Conservation (phyloP, 2,113 vertebrate species). For the Gobio gobio region DNA sequence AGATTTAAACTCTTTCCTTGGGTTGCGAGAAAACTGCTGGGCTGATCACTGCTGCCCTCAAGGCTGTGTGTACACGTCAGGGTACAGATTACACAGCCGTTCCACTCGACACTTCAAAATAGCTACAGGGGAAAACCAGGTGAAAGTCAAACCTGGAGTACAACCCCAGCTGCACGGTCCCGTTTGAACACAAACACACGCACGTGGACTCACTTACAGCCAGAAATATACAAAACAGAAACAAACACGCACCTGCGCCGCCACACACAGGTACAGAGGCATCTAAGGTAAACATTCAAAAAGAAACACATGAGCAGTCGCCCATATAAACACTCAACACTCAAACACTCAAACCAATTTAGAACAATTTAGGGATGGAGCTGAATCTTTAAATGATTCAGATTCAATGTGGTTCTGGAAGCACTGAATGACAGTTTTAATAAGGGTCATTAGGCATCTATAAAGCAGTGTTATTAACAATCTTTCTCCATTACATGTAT, state of each 20-base stretch:
- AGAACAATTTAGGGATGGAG: constrained; percentile 71
- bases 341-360: constrained; percentile 72
- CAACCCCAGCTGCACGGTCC: constrained; percentile 22
- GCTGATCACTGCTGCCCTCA: constrained; percentile 71
- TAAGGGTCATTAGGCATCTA: too few relatives aligned
- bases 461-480: too few relatives aligned
- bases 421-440: too few relatives aligned
- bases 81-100: constrained; percentile 88
- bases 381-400: neutral
- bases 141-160: constrained; percentile 74
- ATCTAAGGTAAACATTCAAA: neutral
- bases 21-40: neutral
- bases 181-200: constrained; percentile 42
- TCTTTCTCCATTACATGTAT: neutral
- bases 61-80: constrained; percentile 85
- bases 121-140: constrained; percentile 76
- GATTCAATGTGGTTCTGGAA: neutral
- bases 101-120: constrained; percentile 78
- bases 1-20: constrained; percentile 1
- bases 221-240: constrained; percentile 61
- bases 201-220: constrained; percentile 52
- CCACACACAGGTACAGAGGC: constrained; percentile 37
- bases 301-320: constrained; percentile 49
- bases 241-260: constrained; percentile 45
- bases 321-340: constrained; percentile 59